These are phyloP conservation scores for Acrocera orbiculus DNA, from an alignment of 2,888 invertebrate species.

Conservation along the genomic window DNA sequence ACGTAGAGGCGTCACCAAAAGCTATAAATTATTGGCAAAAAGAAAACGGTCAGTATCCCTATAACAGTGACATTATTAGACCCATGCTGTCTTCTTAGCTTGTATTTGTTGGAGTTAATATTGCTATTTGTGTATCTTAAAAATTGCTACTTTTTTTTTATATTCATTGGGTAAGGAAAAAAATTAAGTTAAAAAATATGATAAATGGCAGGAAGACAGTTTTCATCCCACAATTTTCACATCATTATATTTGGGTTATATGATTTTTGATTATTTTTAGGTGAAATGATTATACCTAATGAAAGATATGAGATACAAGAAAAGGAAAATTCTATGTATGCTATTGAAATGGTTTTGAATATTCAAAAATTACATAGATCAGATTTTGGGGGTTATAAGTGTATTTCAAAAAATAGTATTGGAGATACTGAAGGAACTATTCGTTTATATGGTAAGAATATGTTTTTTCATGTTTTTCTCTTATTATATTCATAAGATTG, in stretches of 20 bases:
- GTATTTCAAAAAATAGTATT: constrained; percentile 82
- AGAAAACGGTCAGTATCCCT: constrained; percentile 66
- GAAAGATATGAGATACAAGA: constrained; percentile 73
- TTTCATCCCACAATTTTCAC: no score
- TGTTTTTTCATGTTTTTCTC: background rate
- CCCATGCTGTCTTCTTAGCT: no score
- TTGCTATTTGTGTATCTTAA: no score
- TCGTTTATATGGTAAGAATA: constrained; percentile 62
- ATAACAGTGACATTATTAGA: no score
- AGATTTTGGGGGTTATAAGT: constrained; percentile 75
- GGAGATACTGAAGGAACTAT: constrained; percentile 83
- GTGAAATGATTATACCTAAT: constrained; percentile 81
- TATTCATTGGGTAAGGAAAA: no score
- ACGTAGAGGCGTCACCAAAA: constrained; percentile 82
- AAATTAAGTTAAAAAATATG: no score
- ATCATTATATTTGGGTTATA: no score
- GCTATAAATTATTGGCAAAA: constrained; percentile 90
- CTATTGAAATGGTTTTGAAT: constrained; percentile 65
- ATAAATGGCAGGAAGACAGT: no score
- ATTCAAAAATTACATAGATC: constrained; percentile 55
- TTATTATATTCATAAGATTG: no score
- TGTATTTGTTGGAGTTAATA: no score
- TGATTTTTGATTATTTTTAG: constrained; percentile 34
- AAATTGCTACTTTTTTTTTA: no score
- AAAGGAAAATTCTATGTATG: constrained; percentile 62